phyloP scores from a whole-genome alignment of 2,113 vertebrate species.

The Leptocoma aspasia region DNA sequence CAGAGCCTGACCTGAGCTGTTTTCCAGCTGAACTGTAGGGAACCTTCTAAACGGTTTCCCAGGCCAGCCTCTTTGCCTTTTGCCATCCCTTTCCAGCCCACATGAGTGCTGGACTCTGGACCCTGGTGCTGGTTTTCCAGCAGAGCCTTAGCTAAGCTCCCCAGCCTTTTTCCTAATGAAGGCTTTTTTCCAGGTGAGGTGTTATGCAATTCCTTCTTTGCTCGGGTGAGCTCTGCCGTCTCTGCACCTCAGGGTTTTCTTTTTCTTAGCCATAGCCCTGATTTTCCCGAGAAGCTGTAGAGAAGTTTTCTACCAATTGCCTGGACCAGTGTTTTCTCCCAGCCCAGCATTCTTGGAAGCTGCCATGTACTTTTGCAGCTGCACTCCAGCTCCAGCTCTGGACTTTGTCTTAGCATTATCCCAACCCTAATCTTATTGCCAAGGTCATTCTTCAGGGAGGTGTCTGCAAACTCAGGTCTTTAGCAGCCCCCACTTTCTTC shows the following conservation, averaged over 20 bases:
- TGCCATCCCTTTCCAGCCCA: neutral
- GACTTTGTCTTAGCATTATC: neutral
- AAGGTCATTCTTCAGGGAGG: neutral
- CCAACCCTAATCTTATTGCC: neutral
- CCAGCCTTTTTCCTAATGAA: fast-evolving
- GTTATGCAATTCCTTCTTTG: neutral
- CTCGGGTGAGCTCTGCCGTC: fast-evolving
- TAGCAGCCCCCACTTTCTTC: neutral
- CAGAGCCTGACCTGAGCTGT: neutral
- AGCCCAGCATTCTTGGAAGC: neutral
- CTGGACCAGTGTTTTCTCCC: neutral
- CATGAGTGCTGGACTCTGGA: neutral
- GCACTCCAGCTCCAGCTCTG: neutral
- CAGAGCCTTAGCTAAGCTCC: neutral
- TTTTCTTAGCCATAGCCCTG: neutral
- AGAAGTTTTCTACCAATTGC: neutral
- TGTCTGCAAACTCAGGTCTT: neutral
- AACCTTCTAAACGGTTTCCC: neutral
- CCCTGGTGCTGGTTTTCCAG: neutral
- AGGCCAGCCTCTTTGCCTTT: neutral
- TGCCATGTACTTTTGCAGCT: neutral
- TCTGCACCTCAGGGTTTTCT: neutral
- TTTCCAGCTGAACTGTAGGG: neutral
- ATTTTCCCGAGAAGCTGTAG: neutral
- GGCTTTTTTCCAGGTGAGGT: neutral